phyloP scores from a whole-genome alignment of 2,797 vertebrate genomes.

The Xenops minutus region DNA sequence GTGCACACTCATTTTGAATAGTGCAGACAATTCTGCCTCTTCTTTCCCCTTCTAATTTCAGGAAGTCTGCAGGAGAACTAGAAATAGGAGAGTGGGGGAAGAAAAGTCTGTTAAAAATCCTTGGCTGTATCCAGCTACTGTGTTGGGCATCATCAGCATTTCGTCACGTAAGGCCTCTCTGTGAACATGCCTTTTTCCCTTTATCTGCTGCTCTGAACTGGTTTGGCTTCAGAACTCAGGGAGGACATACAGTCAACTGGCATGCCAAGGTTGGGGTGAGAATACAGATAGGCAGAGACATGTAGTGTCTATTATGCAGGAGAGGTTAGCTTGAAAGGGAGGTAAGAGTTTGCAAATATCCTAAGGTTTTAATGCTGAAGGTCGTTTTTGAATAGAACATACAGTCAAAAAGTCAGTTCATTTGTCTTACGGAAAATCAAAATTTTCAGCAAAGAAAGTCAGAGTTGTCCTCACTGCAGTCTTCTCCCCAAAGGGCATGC shows the following conservation, averaged over 20 bases:
- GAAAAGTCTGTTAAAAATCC: background rate
- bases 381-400: background rate
- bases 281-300: background rate
- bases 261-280: background rate
- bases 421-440: background rate
- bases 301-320: background rate
- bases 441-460: background rate
- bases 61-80: background rate
- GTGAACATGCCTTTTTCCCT: background rate
- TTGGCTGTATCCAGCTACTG: background rate
- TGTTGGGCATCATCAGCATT: background rate
- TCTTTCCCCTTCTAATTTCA: background rate
- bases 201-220: background rate
- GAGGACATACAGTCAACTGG: rapidly evolving
- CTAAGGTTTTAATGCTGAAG: background rate
- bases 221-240: background rate
- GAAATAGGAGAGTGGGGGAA: background rate
- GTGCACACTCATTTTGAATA: background rate
- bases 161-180: rapidly evolving
- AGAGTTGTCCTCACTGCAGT: background rate
- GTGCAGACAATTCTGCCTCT: background rate
- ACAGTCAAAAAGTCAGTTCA: background rate
- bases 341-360: background rate
- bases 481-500: background rate
- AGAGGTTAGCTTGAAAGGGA: background rate